Evolutionary conservation across 2,888 invertebrate genomes (phyloP).

Genomic region (Magallana nippona): DNA sequence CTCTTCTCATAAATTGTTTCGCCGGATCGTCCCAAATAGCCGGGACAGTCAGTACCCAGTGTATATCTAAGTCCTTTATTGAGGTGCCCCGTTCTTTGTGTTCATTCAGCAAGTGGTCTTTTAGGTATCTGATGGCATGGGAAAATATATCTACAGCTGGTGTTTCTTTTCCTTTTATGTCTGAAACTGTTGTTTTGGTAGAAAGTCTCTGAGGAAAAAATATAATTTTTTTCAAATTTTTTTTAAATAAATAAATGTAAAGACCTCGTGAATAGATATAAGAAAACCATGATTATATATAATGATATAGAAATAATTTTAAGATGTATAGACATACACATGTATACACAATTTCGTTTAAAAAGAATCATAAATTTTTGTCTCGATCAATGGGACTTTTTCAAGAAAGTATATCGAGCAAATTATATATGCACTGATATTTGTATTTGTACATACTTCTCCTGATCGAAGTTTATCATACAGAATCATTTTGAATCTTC

Average conservation of each 20-base stretch:
- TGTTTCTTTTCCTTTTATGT: slow-evolving; percentile 45
- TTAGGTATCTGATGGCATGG: slow-evolving; percentile 45
- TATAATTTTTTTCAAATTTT: too few species aligned
- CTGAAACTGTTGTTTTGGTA: slow-evolving; percentile 40
- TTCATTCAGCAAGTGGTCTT: slow-evolving; percentile 38
- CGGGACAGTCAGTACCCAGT: slow-evolving; percentile 50
- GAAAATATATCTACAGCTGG: slow-evolving; percentile 48
- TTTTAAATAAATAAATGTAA: too few species aligned
- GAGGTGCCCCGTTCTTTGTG: not conserved
- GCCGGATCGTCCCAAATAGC: slow-evolving; percentile 53
- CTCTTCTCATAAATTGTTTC: slow-evolving; percentile 53
- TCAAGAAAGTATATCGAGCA: too few species aligned
- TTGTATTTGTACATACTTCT: not conserved
- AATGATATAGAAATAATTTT: too few species aligned
- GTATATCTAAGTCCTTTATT: slow-evolving; percentile 38
- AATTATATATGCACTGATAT: not conserved
- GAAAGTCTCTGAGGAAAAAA: slow-evolving; percentile 45
- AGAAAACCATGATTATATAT: too few species aligned
- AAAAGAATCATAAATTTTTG: not conserved
- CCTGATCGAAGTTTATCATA: not conserved
- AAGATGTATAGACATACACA: not conserved
- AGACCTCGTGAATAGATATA: too few species aligned
- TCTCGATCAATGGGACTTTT: too few species aligned
- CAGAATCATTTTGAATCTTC: slow-evolving; percentile 53
- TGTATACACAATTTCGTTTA: too few species aligned